A percentile compares a stretch with the other conserved stretches of the same genome.
Conservation (phyloP, 2,888 invertebrate genomes). For the Rhagium mordax region DNA sequence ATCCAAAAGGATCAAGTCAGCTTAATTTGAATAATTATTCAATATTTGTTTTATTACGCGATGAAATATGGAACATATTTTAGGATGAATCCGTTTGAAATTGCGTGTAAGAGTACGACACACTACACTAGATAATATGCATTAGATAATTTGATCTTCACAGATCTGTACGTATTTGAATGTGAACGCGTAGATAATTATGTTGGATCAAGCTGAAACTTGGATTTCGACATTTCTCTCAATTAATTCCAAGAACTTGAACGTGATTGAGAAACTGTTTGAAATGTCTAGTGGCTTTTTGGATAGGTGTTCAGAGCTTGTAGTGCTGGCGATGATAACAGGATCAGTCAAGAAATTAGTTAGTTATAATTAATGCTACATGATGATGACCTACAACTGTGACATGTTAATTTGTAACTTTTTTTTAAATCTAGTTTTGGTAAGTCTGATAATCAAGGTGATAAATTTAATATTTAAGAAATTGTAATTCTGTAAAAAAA, state of each 20-base stretch:
- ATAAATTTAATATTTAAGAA: too few relatives aligned
- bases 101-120: slow-evolving; percentile 1
- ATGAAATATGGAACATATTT: not conserved
- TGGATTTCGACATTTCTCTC: not conserved
- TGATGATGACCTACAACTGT: too few relatives aligned
- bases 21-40: slow-evolving; percentile 34
- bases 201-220: not conserved
- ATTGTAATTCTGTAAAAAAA: too few relatives aligned
- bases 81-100: not conserved
- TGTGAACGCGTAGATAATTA: not conserved
- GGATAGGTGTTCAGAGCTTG: not conserved
- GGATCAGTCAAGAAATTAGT: not conserved
- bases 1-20: slow-evolving; percentile 27
- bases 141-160: not conserved
- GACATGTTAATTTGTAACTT: too few relatives aligned
- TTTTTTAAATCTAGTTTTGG: too few relatives aligned
- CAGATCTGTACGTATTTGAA: not conserved
- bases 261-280: not conserved
- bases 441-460: too few relatives aligned
- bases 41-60: slow-evolving; percentile 31
- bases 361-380: not conserved
- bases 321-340: not conserved
- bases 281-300: not conserved
- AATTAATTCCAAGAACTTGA: not conserved
- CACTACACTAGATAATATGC: not conserved